phyloP scores from a whole-genome alignment of 1,140 invertebrate species.

The Drosophila subpulchrella region DNA sequence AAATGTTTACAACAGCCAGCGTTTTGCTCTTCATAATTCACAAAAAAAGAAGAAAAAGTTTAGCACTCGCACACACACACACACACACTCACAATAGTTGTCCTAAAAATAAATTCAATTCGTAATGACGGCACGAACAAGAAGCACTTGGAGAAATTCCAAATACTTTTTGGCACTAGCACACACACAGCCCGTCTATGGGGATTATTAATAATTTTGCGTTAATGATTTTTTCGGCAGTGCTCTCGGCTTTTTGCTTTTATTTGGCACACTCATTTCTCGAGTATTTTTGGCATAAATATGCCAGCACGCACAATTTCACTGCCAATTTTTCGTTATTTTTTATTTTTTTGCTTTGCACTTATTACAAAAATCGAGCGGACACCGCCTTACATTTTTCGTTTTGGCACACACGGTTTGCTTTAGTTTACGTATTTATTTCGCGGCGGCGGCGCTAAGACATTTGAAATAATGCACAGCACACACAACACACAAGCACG shows the following conservation, averaged over 20 bases:
- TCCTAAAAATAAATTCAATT: conserved; percentile 80
- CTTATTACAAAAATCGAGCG: conserved; percentile 8
- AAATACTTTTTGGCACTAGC: conserved; percentile 47
- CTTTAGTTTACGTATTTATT: conserved; percentile 22
- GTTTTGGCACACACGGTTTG: conserved; percentile 39
- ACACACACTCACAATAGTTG: conserved; percentile 48
- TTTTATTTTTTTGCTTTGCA: conserved; percentile 15
- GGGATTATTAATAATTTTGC: conserved; percentile 51
- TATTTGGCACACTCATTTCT: conserved; percentile 45
- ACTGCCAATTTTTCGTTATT: conserved; percentile 39
- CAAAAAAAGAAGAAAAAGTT: conserved; percentile 30
- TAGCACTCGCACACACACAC: conserved; percentile 14
- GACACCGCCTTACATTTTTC: conserved; percentile 48
- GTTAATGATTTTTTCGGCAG: conserved; percentile 49
- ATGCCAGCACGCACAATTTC: conserved; percentile 54
- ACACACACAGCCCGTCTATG: conserved; percentile 26
- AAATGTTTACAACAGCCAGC: conserved; percentile 55
- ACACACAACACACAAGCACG: conserved; percentile 30
- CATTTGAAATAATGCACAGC: conserved; percentile 28
- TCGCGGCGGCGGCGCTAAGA: conserved; percentile 27
- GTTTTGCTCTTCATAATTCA: conserved; percentile 65
- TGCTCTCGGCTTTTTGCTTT: conserved; percentile 14
- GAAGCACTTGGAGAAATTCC: conserved; percentile 73
- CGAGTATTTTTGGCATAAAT: conserved; percentile 32
- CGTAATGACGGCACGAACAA: conserved; percentile 65